Evolutionary conservation across 92 coral and sea anemone genomes (phyloP).

Genomic region (Bergia sp.): DNA sequence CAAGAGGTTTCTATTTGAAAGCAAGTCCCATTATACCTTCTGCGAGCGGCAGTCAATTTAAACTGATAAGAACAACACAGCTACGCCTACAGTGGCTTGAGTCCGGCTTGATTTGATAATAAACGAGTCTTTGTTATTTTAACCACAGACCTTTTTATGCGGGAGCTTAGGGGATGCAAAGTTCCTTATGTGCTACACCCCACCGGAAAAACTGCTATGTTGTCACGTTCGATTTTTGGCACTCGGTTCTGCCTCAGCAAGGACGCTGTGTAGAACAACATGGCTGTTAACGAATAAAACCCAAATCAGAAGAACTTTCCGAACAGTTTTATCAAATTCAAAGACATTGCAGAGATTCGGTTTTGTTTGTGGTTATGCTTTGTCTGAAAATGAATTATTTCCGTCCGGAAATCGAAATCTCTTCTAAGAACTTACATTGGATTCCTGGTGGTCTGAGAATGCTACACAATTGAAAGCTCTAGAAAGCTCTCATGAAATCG

Average conservation of each 20-base stretch:
- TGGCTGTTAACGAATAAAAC: not conserved
- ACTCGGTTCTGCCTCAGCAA: conserved; percentile 15
- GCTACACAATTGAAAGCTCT: not conserved
- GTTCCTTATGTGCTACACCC: not conserved
- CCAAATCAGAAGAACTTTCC: not conserved
- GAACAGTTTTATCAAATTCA: not conserved
- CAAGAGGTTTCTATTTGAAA: not conserved
- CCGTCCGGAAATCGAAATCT: conserved; percentile 28
- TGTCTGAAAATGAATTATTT: not conserved
- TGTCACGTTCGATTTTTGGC: conserved; percentile 24
- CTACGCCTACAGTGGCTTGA: not conserved
- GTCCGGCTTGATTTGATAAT: not conserved
- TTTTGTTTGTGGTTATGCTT: not conserved
- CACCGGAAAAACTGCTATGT: conserved; percentile 10
- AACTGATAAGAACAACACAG: not conserved
- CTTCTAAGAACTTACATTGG: not conserved
- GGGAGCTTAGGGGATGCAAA: not conserved
- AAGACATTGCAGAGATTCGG: not conserved
- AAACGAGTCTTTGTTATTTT: not conserved
- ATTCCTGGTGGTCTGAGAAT: conserved; percentile 39
- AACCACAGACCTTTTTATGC: not conserved
- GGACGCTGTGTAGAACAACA: not conserved
- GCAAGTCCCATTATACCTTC: not conserved
- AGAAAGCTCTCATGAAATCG: not conserved
- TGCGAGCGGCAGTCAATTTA: not conserved